Evolutionary conservation across 2,113 vertebrate species (phyloP), one percentile per base, ranked within the genome.

Genomic region (Cinclus cinclus): DNA sequence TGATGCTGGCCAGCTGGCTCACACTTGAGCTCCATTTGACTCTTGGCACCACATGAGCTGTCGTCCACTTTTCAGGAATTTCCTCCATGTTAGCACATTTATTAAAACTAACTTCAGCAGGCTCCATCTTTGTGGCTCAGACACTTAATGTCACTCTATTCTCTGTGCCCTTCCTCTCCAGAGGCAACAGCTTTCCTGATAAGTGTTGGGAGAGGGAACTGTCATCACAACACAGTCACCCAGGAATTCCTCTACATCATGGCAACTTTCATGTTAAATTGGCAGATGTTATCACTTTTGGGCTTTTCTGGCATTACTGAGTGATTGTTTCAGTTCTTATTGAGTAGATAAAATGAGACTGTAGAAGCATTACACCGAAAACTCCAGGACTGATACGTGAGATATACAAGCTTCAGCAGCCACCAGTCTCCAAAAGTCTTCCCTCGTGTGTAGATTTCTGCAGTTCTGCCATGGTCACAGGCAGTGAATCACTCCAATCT

Each of bases 381-480:
- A 15, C 21, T 67, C 58, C 44, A 37, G 60, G 52, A 44, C 35
- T 46, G 41, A 3, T 31, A 3, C 7, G 15, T 44, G 52, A 28
- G 28, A 13, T 33, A 18, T 0, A 50, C 0, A 1, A n/a, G 20
- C 55, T 33, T 63, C 11, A 79, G 31, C 41, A 64, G 9, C 13
- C 28, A 8, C 11, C 7, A 7, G 21, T 25, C 30, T 58, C 55
- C 31, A 4, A 3, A 76, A 77, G 17, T 44, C 52, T 14, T 39
- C 37, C 53, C 28, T 22, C 7, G 2, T 9, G 33, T 22, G 24
- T 0, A 25, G 47, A 33, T 17, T 59, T 33, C 33, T 30, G 24
- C 15, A 49, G 55, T 12, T 68, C 68, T 82, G 74, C 44, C 13
- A 1, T 0, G n/a, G 44, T 19, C 35, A 77, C 56, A 58, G 50